These are phyloP conservation scores for Poecile atricapillus DNA, from an alignment of 2,113 vertebrate genomes.

Conservation along the genomic window DNA sequence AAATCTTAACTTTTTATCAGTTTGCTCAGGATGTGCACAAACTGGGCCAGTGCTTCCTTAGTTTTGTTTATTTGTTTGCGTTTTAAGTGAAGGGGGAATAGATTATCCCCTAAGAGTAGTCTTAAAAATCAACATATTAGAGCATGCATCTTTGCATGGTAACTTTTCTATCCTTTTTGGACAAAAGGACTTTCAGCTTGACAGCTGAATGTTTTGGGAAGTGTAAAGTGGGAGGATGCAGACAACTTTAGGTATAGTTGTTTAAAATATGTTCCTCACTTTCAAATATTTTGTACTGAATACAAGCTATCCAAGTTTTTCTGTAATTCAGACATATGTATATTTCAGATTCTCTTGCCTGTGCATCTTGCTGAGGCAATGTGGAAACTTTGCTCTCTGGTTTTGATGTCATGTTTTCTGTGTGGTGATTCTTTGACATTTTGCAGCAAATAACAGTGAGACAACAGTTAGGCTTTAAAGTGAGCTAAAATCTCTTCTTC, in stretches of 20 bases:
- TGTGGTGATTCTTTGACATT: neutral
- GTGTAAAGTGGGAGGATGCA: neutral
- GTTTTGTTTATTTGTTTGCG: neutral
- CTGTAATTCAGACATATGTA: neutral
- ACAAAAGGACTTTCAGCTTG: neutral
- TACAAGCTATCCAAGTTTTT: neutral
- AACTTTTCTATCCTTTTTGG: neutral
- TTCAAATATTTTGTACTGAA: neutral
- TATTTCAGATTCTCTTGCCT: neutral
- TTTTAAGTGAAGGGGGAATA: neutral
- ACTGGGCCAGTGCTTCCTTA: neutral
- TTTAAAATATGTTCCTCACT: neutral
- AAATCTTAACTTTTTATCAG: neutral
- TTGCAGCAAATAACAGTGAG: neutral
- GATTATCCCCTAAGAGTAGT: neutral
- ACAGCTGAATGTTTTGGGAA: neutral
- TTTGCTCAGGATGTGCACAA: neutral
- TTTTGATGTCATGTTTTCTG: neutral
- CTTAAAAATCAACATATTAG: neutral
- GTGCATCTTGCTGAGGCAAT: neutral
- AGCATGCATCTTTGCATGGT: neutral
- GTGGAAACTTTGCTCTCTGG: neutral
- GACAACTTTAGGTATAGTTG: neutral
- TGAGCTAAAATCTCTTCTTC: neutral
- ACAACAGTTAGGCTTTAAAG: neutral